Conservation (phyloP, 2,113 vertebrate genomes). For the Parotia lawesii region DNA sequence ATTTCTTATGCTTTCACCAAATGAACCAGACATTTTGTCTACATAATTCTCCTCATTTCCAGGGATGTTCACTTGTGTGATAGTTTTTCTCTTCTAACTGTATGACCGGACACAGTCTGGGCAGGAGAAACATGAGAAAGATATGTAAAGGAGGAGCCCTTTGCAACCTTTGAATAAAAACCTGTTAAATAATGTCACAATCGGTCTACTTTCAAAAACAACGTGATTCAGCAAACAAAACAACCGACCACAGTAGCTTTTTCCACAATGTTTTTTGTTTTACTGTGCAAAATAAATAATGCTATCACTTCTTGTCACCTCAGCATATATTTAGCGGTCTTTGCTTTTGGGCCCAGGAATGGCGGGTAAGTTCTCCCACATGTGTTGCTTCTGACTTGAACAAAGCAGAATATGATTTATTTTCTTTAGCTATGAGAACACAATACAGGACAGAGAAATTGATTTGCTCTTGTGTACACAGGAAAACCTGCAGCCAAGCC, state of each 20-base stretch:
- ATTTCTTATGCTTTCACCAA: neutral
- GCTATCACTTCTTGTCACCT: neutral
- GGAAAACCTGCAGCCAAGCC: neutral
- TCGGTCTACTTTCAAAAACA: neutral
- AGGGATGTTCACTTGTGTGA: neutral
- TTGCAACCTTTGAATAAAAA: neutral
- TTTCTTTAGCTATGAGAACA: neutral
- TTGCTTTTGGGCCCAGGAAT: neutral
- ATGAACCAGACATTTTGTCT: neutral
- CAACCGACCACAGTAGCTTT: neutral
- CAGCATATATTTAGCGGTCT: neutral
- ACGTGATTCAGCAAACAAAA: neutral
- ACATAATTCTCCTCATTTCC: neutral
- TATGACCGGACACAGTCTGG: neutral
- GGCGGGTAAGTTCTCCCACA: neutral
- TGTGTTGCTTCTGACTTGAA: neutral
- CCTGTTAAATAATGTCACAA: neutral
- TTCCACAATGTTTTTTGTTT: neutral
- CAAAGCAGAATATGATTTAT: neutral
- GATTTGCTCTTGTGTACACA: neutral
- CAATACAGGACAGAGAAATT: neutral
- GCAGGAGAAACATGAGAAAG: neutral
- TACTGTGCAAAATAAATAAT: neutral
- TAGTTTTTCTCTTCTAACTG: neutral
- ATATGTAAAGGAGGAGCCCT: neutral